These are phyloP conservation scores for Antrozous pallidus DNA, from an alignment of 2,797 vertebrate species.

Conservation along the genomic window DNA sequence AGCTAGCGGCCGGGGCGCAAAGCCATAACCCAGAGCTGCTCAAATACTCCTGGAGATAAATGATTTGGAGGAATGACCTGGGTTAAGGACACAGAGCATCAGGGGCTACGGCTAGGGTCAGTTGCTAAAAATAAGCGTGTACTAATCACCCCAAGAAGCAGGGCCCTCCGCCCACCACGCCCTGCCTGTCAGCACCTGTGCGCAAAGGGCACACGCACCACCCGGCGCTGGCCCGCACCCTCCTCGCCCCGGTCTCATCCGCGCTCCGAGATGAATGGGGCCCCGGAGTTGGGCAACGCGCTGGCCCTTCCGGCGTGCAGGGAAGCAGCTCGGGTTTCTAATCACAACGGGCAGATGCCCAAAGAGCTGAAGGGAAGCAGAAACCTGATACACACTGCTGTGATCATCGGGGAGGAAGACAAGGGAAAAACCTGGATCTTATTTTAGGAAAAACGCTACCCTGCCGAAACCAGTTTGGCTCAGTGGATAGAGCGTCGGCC, in stretches of 20 bases:
- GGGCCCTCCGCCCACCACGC: background rate
- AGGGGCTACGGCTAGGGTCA: background rate
- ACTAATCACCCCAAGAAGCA: background rate
- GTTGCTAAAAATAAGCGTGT: slow-evolving; percentile 36
- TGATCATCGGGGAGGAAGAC: slow-evolving; percentile 30
- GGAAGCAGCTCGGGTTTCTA: slow-evolving; percentile 64
- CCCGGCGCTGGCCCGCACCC: background rate
- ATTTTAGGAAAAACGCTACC: slow-evolving; percentile 59
- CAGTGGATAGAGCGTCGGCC: too few relatives aligned
- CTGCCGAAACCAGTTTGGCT: too few relatives aligned
- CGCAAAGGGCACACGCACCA: background rate
- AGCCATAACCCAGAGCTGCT: background rate
- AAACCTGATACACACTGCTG: slow-evolving; percentile 47
- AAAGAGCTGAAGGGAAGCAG: slow-evolving; percentile 56
- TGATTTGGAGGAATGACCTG: slow-evolving; percentile 20
- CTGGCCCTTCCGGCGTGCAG: slow-evolving; percentile 15
- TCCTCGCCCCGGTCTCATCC: background rate
- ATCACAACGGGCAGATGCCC: slow-evolving; percentile 63
- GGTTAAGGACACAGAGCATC: background rate
- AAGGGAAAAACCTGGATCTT: slow-evolving; percentile 28
- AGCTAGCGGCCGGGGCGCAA: background rate
- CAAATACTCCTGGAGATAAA: slow-evolving; percentile 38
- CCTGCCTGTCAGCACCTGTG: background rate
- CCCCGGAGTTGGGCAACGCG: slow-evolving; percentile 26
- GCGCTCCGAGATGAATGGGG: slow-evolving; percentile 43